Percentiles rank a stretch among this genome's conserved stretches.
phyloP scores from a whole-genome alignment of 1,140 invertebrate species.

The Drosophila pseudoobscura region DNA sequence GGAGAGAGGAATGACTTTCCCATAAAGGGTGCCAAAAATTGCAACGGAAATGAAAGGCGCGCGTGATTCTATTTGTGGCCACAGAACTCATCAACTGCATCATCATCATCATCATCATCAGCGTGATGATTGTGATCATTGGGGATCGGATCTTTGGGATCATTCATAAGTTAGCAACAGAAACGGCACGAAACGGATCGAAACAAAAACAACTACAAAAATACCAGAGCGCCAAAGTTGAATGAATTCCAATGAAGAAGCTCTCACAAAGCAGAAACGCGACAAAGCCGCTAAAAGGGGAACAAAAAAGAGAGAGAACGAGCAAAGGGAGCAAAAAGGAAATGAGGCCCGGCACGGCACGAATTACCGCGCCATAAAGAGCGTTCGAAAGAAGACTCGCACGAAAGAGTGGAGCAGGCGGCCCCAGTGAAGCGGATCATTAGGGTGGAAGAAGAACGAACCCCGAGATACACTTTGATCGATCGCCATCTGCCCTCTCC shows the following conservation, averaged over 20 bases:
- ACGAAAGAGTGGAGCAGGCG: conserved; percentile 4
- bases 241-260: conserved; percentile 64
- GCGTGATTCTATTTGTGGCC: conserved; percentile 70
- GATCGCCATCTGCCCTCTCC: neutral
- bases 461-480: conserved; percentile 31
- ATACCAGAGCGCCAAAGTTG: conserved; percentile 56
- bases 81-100: conserved; percentile 49
- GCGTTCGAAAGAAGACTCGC: neutral
- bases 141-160: conserved; percentile 45
- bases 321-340: conserved; percentile 3
- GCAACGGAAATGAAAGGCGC: conserved; percentile 68
- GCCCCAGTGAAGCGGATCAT: conserved; percentile 35
- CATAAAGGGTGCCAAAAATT: conserved; percentile 49
- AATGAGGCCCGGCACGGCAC: conserved; percentile 7
- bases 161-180: conserved; percentile 47
- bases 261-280: neutral
- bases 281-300: neutral
- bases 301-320: conserved; percentile 1
- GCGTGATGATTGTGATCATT: conserved; percentile 15
- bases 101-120: conserved; percentile 25
- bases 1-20: conserved; percentile 2
- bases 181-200: neutral
- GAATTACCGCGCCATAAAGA: conserved; percentile 33
- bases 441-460: conserved; percentile 20
- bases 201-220: neutral